These are phyloP conservation scores for Lamellibrachia columna DNA, from an alignment of 2,888 invertebrate genomes.

Conservation along the genomic window DNA sequence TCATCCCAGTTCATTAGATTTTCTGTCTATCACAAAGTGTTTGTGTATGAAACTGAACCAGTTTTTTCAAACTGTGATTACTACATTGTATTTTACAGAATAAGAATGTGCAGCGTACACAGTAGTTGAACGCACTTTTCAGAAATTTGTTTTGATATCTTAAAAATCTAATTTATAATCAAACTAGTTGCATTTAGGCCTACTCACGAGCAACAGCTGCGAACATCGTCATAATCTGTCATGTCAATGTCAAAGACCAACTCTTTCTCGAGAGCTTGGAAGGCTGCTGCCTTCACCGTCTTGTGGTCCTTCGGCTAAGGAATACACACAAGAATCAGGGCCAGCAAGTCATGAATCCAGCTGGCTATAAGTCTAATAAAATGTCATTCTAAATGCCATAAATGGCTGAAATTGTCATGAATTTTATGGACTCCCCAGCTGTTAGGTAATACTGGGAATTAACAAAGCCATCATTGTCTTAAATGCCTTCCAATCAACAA, in stretches of 20 bases:
- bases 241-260: conserved; percentile 99
- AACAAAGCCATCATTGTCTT: no score
- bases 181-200: background rate
- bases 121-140: no score
- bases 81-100: background rate
- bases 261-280: conserved; percentile 81
- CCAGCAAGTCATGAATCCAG: background rate
- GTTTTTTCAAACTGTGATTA: background rate
- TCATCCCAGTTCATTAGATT: background rate
- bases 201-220: conserved; percentile 79
- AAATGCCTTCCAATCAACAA: background rate
- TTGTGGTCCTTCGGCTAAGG: conserved; percentile 63
- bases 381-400: no score
- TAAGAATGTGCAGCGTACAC: background rate
- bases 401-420: no score
- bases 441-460: no score
- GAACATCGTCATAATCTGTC: conserved; percentile 97
- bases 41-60: background rate
- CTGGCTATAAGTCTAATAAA: no score
- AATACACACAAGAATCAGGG: background rate
- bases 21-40: background rate
- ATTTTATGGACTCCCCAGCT: no score
- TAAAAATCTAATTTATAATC: background rate
- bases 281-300: conserved; percentile 64
- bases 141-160: no score